Evolutionary conservation across 37 sponge, comb jelly and placozoan species (phyloP).

Genomic region (Bolinopsis microptera): DNA sequence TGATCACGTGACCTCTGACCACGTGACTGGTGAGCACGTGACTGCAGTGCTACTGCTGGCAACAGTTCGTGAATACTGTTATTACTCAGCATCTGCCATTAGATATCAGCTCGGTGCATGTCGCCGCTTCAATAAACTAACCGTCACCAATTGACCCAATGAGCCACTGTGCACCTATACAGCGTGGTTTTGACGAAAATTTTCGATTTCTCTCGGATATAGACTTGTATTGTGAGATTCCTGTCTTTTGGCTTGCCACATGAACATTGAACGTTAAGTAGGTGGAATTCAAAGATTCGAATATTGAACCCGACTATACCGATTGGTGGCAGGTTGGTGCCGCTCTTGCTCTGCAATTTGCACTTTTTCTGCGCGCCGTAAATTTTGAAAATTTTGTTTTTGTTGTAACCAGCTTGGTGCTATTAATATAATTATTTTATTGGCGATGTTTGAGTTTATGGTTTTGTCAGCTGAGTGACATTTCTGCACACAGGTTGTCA

Average conservation of each 20-base stretch:
- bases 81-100: too few relatives aligned
- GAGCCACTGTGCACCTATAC: neutral
- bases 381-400: neutral
- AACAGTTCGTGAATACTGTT: too few relatives aligned
- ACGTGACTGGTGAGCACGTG: neutral
- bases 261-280: too few relatives aligned
- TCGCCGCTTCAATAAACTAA: neutral
- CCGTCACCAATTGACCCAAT: neutral
- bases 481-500: conserved; percentile 45
- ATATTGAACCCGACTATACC: neutral
- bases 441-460: neutral
- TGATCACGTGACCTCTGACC: neutral
- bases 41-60: too few relatives aligned
- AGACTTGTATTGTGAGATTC: neutral
- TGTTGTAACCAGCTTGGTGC: neutral
- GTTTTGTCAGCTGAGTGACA: neutral
- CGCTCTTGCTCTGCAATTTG: too few relatives aligned
- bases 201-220: neutral
- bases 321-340: neutral
- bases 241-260: too few relatives aligned
- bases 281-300: too few relatives aligned
- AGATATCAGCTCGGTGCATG: neutral
- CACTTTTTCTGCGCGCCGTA: too few relatives aligned
- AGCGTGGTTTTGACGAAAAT: neutral
- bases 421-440: too few relatives aligned